Evolutionary conservation across 2,797 vertebrate species (phyloP).

Genomic region (Zonotrichia albicollis): DNA sequence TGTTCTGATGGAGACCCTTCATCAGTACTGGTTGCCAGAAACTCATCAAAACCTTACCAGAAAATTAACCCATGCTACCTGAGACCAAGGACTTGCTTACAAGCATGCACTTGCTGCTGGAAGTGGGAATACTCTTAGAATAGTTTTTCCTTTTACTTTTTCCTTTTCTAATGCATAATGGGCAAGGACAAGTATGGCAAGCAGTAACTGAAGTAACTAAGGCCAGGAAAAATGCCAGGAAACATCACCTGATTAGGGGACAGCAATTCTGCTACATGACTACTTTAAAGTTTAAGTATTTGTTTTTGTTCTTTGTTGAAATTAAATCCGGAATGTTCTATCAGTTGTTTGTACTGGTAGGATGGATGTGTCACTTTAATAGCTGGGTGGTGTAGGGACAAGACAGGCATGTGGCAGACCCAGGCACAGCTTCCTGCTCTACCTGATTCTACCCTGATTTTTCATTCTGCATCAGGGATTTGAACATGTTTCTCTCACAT

Average conservation of each 20-base stretch:
- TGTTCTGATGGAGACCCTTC: background rate
- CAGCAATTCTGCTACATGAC: background rate
- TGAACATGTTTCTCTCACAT: background rate
- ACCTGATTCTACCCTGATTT: background rate
- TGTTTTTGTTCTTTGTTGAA: background rate
- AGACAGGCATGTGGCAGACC: background rate
- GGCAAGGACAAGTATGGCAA: background rate
- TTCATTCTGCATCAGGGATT: background rate
- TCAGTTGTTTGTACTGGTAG: background rate
- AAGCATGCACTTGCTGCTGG: background rate
- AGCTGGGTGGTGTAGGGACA: background rate
- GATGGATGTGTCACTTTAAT: background rate
- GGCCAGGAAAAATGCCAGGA: background rate
- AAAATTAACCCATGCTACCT: background rate
- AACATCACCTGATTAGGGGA: background rate
- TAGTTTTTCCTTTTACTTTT: background rate
- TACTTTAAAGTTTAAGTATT: background rate
- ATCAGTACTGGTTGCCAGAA: background rate
- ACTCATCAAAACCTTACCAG: background rate
- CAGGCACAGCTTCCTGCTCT: background rate
- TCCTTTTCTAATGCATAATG: background rate
- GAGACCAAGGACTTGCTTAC: background rate
- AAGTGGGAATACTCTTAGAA: background rate
- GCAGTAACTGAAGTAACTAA: background rate
- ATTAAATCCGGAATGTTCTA: background rate